A percentile compares a stretch with the other conserved stretches of the same genome.
Evolutionary conservation across 2,797 vertebrate species (phyloP).

Genomic region (Tolypeutes matacus): DNA sequence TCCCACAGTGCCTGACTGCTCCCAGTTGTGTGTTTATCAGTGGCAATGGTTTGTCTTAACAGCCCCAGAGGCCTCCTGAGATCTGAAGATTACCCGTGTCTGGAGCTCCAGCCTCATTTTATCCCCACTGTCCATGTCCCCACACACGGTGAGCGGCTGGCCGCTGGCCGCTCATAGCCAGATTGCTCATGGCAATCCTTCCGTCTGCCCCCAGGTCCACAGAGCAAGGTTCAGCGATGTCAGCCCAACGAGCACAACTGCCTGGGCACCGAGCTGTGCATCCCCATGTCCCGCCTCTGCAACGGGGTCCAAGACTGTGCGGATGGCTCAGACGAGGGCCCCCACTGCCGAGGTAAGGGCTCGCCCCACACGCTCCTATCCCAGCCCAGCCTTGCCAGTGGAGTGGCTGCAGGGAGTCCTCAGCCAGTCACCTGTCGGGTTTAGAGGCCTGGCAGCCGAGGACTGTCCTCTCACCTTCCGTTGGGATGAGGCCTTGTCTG

Average conservation of each 20-base stretch:
- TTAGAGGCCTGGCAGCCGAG: not conserved
- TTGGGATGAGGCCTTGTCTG: not conserved
- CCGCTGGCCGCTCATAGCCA: not conserved
- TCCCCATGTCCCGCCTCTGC: constrained; percentile 95
- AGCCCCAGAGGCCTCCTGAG: not conserved
- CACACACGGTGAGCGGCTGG: not conserved
- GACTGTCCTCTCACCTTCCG: not conserved
- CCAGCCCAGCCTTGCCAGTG: not conserved
- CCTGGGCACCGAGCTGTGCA: constrained; percentile 94
- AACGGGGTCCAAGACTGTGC: constrained; percentile 93
- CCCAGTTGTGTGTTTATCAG: not conserved
- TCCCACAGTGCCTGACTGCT: not conserved
- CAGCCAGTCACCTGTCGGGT: not conserved
- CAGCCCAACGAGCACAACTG: constrained; percentile 96
- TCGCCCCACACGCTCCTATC: not conserved
- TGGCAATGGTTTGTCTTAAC: not conserved
- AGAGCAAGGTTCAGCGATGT: constrained; percentile 94
- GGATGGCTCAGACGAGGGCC: constrained; percentile 95
- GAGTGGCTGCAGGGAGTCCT: not conserved
- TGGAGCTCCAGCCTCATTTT: not conserved
- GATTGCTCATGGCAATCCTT: not conserved
- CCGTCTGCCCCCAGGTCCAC: constrained; percentile 89
- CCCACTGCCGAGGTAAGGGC: constrained; percentile 95
- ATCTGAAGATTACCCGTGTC: not conserved
- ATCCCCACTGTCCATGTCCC: too few species aligned